Evolutionary conservation across 2,888 invertebrate species (phyloP), one percentile per base, ranked within the genome.

Genomic region (Pyralis farinalis): DNA sequence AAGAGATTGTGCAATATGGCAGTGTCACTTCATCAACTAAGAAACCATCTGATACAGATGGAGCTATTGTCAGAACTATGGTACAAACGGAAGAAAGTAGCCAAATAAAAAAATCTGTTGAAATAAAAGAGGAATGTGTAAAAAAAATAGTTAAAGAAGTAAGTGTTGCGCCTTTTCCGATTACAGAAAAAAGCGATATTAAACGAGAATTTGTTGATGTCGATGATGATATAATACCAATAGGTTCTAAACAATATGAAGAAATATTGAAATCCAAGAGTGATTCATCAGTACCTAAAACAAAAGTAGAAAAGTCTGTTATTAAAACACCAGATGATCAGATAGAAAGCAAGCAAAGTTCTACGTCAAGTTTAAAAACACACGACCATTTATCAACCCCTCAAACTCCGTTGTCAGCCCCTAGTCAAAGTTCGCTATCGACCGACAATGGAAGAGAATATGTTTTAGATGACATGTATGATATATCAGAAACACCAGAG

Each of bases 391-490:
- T 86, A 39, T 89, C 90, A 7, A 91, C 92, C 1, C 91, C 91
- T 3, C 91, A 91, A 51, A 91, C 92, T 21, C 92, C 92, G 21
- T 84, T 91, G 43, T 92, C 92, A 10, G 89, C 87, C 30, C 92
- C 93, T 0, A 93, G 92, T 58, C 91, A 91, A 68, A 92, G 92
- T 59, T 92, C 93, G 3, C 85, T 93, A 46, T 92, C 92, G 40
- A 91, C 92, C 11, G 92, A 93, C 53, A 92, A 92, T 66, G 92
- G 92, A 7, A 77, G 90, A 50, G 92, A 93, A 71, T 92, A 92
- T 52, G 86, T 92, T 35, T 65, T 93, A 47, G 91, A 92, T 55
- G 91, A 92, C 42, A 86, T 90, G 61, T 90, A 90, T 44, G 89
- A 90, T 45, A 91, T 90, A 56, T 91, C 87, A 29, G 91, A 92